Percentiles rank a stretch among this genome's conserved stretches.
These are phyloP conservation scores for Dicrurus megarhynchus DNA, from an alignment of 2,113 vertebrate species.

Conservation along the genomic window DNA sequence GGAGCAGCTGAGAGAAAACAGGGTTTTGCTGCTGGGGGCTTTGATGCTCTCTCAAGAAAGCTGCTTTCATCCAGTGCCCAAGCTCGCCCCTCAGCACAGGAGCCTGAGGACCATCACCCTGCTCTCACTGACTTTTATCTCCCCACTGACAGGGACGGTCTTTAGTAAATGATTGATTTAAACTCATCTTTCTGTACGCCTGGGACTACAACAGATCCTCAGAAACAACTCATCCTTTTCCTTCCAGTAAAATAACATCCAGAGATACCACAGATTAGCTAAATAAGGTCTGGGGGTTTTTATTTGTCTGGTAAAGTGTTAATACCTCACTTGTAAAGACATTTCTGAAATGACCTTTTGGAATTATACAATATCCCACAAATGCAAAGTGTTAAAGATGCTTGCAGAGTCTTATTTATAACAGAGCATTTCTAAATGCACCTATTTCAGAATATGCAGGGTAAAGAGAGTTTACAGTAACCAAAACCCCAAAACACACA, in stretches of 20 bases:
- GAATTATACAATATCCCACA: background rate
- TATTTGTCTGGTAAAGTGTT: background rate
- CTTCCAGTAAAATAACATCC: background rate
- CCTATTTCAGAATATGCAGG: background rate
- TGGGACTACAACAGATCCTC: background rate
- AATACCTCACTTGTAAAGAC: background rate
- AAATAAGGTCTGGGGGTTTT: background rate
- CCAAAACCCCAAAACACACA: background rate
- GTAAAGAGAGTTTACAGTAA: conserved; percentile 5
- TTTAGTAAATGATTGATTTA: background rate
- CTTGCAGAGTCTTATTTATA: background rate
- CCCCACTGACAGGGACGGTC: background rate
- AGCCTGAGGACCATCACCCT: background rate
- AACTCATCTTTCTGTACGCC: background rate
- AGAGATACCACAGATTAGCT: background rate
- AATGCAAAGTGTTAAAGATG: background rate
- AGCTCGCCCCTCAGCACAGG: background rate
- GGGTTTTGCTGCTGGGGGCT: background rate
- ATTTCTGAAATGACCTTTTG: conserved; percentile 5
- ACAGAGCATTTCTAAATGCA: background rate
- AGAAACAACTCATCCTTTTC: background rate
- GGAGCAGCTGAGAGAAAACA: background rate
- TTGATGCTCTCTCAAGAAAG: background rate
- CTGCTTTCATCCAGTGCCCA: background rate
- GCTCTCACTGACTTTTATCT: background rate